Evolutionary conservation across 2,113 vertebrate genomes (phyloP), one percentile per base, ranked within the genome.

Genomic region (Carassius gibelio): DNA sequence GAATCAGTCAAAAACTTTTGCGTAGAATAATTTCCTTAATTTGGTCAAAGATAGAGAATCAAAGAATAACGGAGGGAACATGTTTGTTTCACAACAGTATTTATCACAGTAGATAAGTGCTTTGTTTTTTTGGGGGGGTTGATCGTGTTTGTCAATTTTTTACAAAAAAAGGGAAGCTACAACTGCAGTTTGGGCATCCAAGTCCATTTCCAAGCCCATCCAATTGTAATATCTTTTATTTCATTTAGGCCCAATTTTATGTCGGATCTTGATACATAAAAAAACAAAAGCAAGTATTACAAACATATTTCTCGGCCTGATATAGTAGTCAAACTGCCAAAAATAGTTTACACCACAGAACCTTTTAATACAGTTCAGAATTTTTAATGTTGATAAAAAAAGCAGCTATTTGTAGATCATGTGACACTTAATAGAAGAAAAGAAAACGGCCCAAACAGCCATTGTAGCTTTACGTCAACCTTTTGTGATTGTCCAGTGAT

Each of bases 401-500:
- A 79, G 57, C 57, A 62, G 38, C 59, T 80, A 80, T 80, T 64
- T 48, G 78, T 80, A 48, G 59, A 80, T 64, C n/a, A 23, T 19
- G 59, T 3, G 7, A 48, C 21, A 64, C 77, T 80, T 80, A 64
- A 64, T 45, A 19, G 45, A 2, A 79, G 8, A 8, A 52, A 61
- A 11, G 15, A 52, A 71, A 17, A 23, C 48, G 52, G 62, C 15
- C 66, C 69, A 19, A 48, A 88, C 71, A 82, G 57, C 71, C 34
- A 79, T 79, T 57, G 75, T 87, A 84, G 42, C 82, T 75, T 75
- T 61, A 57, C 17, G 26, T 26, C 50, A 61, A 74, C n/a, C 19
- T 64, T 66, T 50, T 38, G 79, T 87, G 76, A 87, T 87, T 84
- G 76, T 83, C 77, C 86, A 84, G 84, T 87, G 84, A 87, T 87